Evolutionary conservation across 2,113 vertebrate species (phyloP).

Genomic region (Apeltes quadracus): DNA sequence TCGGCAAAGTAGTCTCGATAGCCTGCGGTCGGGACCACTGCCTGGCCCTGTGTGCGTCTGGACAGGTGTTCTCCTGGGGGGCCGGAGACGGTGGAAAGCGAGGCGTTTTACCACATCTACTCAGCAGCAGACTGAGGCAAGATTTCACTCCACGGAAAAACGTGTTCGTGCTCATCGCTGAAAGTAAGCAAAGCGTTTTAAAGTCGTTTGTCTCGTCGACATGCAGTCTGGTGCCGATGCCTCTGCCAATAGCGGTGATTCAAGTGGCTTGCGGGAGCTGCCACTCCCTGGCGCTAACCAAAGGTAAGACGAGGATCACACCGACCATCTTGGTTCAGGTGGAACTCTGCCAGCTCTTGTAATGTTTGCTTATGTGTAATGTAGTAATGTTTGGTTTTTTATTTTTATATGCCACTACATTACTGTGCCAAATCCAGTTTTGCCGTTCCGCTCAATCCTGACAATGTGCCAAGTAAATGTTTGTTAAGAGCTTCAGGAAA

Average conservation of each 20-base stretch:
- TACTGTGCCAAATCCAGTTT: background rate
- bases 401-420: background rate
- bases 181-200: background rate
- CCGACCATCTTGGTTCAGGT: background rate
- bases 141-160: background rate
- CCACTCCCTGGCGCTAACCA: constrained; percentile 90
- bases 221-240: constrained; percentile 84
- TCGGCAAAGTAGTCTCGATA: constrained; percentile 77
- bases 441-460: background rate
- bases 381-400: background rate
- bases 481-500: background rate
- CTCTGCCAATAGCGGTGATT: constrained; percentile 83
- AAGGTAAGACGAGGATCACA: constrained; percentile 79
- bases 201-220: background rate
- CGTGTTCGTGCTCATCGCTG: background rate
- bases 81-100: constrained; percentile 88
- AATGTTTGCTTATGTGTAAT: background rate
- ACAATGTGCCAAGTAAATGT: background rate
- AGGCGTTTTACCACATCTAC: constrained; percentile 75
- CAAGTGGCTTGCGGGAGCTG: constrained; percentile 92
- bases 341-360: background rate
- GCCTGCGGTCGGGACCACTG: constrained; percentile 92
- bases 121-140: constrained; percentile 84
- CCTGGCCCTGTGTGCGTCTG: constrained; percentile 88
- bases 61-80: constrained; percentile 93